Percentiles rank a stretch among this genome's conserved stretches.
Evolutionary conservation across 1,140 invertebrate species (phyloP).

Genomic region (Sycophaga agraensis): DNA sequence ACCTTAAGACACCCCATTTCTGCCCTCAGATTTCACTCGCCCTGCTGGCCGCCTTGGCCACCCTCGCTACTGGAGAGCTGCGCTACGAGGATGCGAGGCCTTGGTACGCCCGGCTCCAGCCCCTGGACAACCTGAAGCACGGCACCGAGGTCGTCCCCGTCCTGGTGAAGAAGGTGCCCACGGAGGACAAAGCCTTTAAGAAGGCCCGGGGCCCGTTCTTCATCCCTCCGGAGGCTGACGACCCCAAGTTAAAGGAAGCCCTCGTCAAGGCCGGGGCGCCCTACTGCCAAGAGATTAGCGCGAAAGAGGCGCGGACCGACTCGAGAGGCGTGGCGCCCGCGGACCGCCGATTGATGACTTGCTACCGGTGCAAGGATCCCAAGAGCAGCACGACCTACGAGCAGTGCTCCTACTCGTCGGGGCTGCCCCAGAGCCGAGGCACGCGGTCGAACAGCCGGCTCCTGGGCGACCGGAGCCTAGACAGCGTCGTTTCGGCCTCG

Average conservation of each 20-base stretch:
- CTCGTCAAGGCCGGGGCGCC: slow-evolving; percentile 34
- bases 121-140: slow-evolving; percentile 12
- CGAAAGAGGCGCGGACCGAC: neutral
- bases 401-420: slow-evolving; percentile 54
- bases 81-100: neutral
- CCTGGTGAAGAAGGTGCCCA: slow-evolving; percentile 34
- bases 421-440: slow-evolving; percentile 53
- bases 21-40: slow-evolving; percentile 34
- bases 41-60: slow-evolving; percentile 15
- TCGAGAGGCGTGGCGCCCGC: neutral
- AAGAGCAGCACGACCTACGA: slow-evolving; percentile 54
- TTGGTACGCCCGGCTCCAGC: neutral
- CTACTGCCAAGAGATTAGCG: slow-evolving; percentile 39
- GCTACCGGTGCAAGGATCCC: slow-evolving; percentile 59
- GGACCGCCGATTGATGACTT: slow-evolving; percentile 53
- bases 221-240: slow-evolving; percentile 27
- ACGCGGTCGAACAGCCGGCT: slow-evolving; percentile 54
- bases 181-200: slow-evolving; percentile 41
- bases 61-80: slow-evolving; percentile 14
- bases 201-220: slow-evolving; percentile 34
- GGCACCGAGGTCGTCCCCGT: slow-evolving; percentile 8
- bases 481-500: neutral
- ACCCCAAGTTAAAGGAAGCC: slow-evolving; percentile 29
- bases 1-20: too few species aligned
- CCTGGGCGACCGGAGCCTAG: neutral